phyloP scores from a whole-genome alignment of 2,113 vertebrate genomes.

The Pelecanus crispus region DNA sequence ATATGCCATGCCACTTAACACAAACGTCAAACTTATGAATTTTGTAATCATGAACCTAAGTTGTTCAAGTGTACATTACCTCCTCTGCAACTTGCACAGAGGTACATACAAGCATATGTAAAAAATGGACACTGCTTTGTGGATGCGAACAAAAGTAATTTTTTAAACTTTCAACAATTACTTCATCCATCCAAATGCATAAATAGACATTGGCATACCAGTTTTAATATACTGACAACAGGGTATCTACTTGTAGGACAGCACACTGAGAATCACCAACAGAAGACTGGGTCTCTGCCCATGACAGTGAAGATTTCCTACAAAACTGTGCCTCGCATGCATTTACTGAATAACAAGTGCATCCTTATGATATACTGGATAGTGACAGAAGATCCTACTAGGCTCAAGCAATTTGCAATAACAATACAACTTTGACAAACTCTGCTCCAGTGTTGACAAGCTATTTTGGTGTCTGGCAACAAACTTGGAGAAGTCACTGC shows the following conservation, averaged over 20 bases:
- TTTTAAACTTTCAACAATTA: neutral
- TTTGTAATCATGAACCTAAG: neutral
- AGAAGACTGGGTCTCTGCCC: neutral
- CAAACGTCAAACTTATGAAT: neutral
- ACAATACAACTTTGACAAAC: neutral
- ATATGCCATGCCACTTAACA: neutral
- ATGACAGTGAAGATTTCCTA: neutral
- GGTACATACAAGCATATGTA: rapidly evolving
- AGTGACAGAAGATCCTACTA: neutral
- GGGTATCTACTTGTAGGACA: neutral
- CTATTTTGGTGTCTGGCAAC: neutral
- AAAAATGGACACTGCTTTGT: neutral
- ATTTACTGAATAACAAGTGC: neutral
- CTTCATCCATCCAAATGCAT: neutral
- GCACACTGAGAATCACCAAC: neutral
- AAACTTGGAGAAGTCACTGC: neutral
- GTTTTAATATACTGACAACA: neutral
- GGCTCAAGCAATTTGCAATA: neutral
- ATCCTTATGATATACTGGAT: neutral
- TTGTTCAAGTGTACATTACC: neutral
- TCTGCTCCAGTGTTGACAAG: neutral
- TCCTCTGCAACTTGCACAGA: neutral
- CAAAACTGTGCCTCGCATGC: neutral
- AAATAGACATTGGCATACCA: neutral
- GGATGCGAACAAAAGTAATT: neutral